Base-by-base conservation (phyloP, 2,797 vertebrate species). In the Vespertilio murinus region DNA sequence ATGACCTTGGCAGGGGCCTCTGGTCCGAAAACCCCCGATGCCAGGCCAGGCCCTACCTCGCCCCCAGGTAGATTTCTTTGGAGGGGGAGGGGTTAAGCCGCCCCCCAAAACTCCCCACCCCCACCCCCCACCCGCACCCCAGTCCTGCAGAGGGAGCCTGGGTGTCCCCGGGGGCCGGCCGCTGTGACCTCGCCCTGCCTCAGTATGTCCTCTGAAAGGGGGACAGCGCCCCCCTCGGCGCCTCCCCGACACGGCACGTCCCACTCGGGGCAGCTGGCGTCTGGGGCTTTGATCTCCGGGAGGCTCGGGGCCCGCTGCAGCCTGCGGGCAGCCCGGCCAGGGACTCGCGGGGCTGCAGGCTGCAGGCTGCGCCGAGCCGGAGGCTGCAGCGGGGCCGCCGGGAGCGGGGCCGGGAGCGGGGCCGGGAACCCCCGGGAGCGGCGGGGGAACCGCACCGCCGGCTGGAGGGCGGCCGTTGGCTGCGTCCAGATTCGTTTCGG, bases 261-360 rank as follows among this genome's bases (percentile, higher is more conserved):
- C 8, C 56, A 14, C 30, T 54, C 56, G 6, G 10, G 8, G 5
- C 35, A 10, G 49, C 20, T 8, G 1, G 23, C 23, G 35, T 64
- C n/a, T 54, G 74, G 2, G 3, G 33, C 25, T 71, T 13, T 35
- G 33, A 22, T 28, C 78, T 61, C 61, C 25, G 17, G 70, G 18
- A 17, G 28, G 25, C 78, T 23, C 2, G 3, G n/a, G n/a, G n/a
- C n/a, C n/a, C n/a, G n/a, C n/a, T n/a, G n/a, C n/a, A n/a, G n/a
- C n/a, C 52, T 2, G 3, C 25, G n/a, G 8, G 20, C 1, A 7
- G 18, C 33, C 0, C 1, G 28, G 85, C 40, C n/a, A n/a, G n/a
- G n/a, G n/a, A n/a, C n/a, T n/a, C n/a, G 45, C 45, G 45, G 45
- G 45, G 45, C 1, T 10, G 40, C 45, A 2, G 42, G 42, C 42